Evolutionary conservation across 2,888 invertebrate genomes (phyloP), one percentile per base, ranked within the genome.

Genomic region (Nudaria mundana): DNA sequence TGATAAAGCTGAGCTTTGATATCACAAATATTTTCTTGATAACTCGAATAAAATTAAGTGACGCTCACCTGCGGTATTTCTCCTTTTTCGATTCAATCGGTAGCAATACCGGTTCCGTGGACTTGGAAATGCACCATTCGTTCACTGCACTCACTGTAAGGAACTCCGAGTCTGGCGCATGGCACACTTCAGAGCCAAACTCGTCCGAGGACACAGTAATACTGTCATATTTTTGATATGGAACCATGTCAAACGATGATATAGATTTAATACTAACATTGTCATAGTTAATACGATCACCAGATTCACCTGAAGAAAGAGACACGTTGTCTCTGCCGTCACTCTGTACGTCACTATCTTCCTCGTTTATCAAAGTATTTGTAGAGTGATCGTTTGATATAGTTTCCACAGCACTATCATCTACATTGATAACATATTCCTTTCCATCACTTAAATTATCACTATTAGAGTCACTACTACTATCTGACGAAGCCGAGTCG

Each of bases 11-110:
- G 63, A 49, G 60, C 55, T 47, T 52, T 61, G 76, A 76, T 86
- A 86, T 72, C 73, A 67, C 66, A 76, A 78, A 81, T 76, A 81
- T 77, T 77, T 80, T 50, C 48, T 50, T 40, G 48, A 57, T 71
- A 70, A 66, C 67, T 63, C 62, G 45, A 55, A 59, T 56, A 62
- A 71, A 68, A 66, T 64, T 50, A 64, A 75, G 66, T 74, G 70
- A 76, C 63, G n/a, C 84, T 84, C 75, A 89, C 89, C 89, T 87
- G 75, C 84, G 75, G 78, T 88, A 88, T 72, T 89, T 89, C 66
- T 88, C 88, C 74, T 85, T 86, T 78, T 89, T 88, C 20, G 83
- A 76, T 79, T 87, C 84, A 57, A 81, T 77, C 44, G 81, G 84
- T 60, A 86, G 63, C 60, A 82, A 72, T 66, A 80, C 75, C 65